Evolutionary conservation across 64 coral and sea anemone genomes (phyloP).

Genomic region (Porites australiensis): DNA sequence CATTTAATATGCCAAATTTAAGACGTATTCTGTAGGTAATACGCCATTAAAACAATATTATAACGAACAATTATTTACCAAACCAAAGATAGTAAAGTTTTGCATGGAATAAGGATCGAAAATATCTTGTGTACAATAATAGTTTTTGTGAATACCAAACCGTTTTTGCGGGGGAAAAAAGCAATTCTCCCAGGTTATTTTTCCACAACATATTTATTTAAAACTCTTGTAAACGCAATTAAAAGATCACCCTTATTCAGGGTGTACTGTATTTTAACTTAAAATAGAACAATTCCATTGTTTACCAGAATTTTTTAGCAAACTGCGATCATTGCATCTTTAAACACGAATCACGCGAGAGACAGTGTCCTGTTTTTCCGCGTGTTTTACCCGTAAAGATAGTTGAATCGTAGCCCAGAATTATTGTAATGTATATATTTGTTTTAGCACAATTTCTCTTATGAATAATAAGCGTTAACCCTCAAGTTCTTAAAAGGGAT

Average conservation of each 20-base stretch:
- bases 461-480: no score
- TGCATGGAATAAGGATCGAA: neutral
- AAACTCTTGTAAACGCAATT: conserved; percentile 33
- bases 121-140: neutral
- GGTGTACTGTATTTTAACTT: conserved; percentile 33
- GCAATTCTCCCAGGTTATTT: neutral
- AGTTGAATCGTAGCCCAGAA: no score
- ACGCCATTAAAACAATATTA: no score
- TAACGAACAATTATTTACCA: neutral
- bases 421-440: no score
- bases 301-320: neutral
- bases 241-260: neutral
- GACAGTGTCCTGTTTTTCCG: no score
- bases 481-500: no score
- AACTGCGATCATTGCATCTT: no score
- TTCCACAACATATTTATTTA: conserved; percentile 52
- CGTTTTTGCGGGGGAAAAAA: neutral
- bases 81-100: neutral
- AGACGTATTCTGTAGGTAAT: no score
- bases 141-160: neutral
- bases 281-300: neutral
- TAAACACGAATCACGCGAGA: no score
- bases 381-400: no score
- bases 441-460: no score
- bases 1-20: neutral